Conservation (phyloP, 2,888 invertebrate genomes). For the Sarcophaga rosellei region DNA sequence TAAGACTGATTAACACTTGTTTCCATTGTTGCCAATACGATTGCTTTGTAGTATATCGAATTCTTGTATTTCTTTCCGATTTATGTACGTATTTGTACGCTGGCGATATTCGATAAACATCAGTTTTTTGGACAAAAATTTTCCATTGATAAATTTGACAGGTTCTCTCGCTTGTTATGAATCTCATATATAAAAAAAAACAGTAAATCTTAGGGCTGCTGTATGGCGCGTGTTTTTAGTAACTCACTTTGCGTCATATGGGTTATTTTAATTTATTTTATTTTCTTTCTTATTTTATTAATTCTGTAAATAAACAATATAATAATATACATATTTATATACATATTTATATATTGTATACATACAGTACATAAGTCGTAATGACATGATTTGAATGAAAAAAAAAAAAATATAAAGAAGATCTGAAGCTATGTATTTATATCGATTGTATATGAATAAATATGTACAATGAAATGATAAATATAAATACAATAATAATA, state of each 20-base stretch:
- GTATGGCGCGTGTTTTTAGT: constrained; percentile 69
- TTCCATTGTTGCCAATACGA: not conserved
- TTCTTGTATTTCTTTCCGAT: constrained; percentile 14
- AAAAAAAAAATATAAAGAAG: too few species aligned
- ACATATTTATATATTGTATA: too few species aligned
- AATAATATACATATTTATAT: too few species aligned
- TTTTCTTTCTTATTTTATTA: not conserved
- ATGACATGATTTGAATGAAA: too few species aligned
- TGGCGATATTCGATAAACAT: constrained; percentile 44
- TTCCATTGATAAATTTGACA: constrained; percentile 71
- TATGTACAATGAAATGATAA: too few species aligned
- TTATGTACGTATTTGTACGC: constrained; percentile 15
- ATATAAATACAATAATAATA: too few species aligned
- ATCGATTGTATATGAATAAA: too few species aligned
- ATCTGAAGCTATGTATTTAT: too few species aligned
- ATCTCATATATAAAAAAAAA: constrained; percentile 1
- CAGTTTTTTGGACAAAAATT: constrained; percentile 66
- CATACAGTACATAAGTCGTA: too few species aligned
- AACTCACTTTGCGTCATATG: constrained; percentile 59
- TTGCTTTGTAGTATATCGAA: not conserved
- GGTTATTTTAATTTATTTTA: not conserved
- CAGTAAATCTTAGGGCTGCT: constrained; percentile 7
- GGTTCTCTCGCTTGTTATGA: constrained; percentile 21
- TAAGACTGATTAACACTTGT: constrained; percentile 51
- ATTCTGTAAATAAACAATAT: constrained; percentile 1